Evolutionary conservation across 2,113 vertebrate species (phyloP).

Genomic region (Apaloderma vittatum): DNA sequence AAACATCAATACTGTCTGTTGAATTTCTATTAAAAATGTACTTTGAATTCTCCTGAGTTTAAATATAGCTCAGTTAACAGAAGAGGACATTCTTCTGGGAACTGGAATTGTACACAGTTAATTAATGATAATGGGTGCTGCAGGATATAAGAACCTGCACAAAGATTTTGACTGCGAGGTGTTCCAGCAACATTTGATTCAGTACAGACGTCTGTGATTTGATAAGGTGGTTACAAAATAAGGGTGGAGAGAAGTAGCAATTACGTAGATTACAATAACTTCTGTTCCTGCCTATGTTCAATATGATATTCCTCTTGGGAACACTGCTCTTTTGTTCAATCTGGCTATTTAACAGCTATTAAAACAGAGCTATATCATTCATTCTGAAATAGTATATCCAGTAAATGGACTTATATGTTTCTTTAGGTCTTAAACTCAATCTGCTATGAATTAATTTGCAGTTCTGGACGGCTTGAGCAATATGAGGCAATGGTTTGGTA

Average conservation of each 20-base stretch:
- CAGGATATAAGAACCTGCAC: neutral
- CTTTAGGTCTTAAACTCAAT: neutral
- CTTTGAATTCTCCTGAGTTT: constrained; percentile 20
- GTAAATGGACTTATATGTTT: neutral
- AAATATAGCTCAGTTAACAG: constrained; percentile 15
- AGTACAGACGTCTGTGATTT: neutral
- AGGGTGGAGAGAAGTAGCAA: neutral
- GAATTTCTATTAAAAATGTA: constrained; percentile 34
- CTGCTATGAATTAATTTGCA: neutral
- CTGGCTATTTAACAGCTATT: neutral
- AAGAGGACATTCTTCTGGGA: constrained; percentile 24
- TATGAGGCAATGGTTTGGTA: neutral
- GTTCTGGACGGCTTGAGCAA: neutral
- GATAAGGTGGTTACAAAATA: constrained; percentile 21
- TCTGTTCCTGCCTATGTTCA: neutral
- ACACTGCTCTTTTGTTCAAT: neutral
- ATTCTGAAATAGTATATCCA: neutral
- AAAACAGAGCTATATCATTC: neutral
- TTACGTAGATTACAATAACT: neutral
- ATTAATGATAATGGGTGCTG: constrained; percentile 31
- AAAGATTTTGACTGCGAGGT: constrained; percentile 26
- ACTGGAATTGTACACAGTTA: neutral
- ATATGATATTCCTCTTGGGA: neutral
- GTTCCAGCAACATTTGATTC: constrained; percentile 29
- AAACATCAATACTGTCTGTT: neutral